Base-by-base conservation (phyloP, 2,113 vertebrate genomes). In the Passer montanus region DNA sequence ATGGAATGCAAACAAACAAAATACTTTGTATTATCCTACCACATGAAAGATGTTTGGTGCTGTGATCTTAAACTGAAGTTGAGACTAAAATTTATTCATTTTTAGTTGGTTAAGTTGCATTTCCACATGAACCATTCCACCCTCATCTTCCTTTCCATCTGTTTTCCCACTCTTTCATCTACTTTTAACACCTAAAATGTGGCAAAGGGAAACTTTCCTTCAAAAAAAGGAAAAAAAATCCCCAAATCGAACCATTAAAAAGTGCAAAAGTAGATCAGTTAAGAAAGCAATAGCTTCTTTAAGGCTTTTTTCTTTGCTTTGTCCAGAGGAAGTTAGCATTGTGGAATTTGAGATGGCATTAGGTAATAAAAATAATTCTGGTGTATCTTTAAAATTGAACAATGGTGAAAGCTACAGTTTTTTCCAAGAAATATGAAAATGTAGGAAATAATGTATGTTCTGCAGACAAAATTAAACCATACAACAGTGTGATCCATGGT, bases 401-500 rank as follows among this genome's bases (percentile, higher is more conserved):
- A 79, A 26, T 43, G 4, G 6, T 46, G 10, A 88, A 74, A 83
- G 9, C 18, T 62, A 11, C 26, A 41, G 14, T 17, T 44, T 2
- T 46, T 90, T 82, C 24, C 55, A 63, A 63, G 16, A 84, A 81
- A 55, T 23, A 5, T 55, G 8, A 53, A 82, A 79, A 79, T 64
- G 28, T 7, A 28, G 26, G 75, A 70, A 70, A 53, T 52, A 55
- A 58, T 5, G 9, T 37, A 13, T 49, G 13, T 44, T 78, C 41
- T 85, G 28, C 28, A 82, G 46, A 39, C 39, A 47, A 7, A 33
- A 19, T 62, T 66, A 58, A 83, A 31, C 10, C 24, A 27, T 66
- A 27, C 0, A 1, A 13, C 13, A 24, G 3, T 49, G 18, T 66
- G n/a, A 67, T 70, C 17, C 31, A n/a, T 3, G 6, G 13, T 53